Evolutionary conservation across 1,140 invertebrate species (phyloP).

Genomic region (Manduca sexta): DNA sequence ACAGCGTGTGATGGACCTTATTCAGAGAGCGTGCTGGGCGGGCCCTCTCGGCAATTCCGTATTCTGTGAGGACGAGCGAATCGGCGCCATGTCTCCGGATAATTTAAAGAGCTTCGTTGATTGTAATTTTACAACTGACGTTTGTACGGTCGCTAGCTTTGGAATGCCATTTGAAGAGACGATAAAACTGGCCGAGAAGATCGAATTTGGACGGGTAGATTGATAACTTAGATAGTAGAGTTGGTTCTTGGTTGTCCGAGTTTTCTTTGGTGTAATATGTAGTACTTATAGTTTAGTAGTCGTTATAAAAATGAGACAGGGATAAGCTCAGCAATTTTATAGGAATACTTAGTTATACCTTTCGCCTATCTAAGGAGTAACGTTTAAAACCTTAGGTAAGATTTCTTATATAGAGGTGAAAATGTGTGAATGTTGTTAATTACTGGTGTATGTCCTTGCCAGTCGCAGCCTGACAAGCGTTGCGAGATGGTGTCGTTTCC

Average conservation of each 20-base stretch:
- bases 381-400: too few relatives aligned
- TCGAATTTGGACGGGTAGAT: conserved; percentile 27
- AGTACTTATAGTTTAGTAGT: too few relatives aligned
- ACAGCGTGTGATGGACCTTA: conserved; percentile 36
- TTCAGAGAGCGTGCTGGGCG: conserved; percentile 40
- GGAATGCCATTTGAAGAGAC: conserved; percentile 50
- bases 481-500: conserved; percentile 13
- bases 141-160: conserved; percentile 37
- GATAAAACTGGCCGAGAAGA: conserved; percentile 37
- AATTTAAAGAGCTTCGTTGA: conserved; percentile 22
- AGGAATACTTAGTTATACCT: too few relatives aligned
- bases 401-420: too few relatives aligned
- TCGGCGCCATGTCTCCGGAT: conserved; percentile 27
- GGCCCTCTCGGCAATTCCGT: conserved; percentile 43
- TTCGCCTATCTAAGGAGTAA: too few relatives aligned
- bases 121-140: conserved; percentile 24
- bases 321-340: too few relatives aligned
- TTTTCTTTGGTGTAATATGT: too few relatives aligned
- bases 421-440: not conserved
- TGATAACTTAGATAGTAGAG: too few relatives aligned
- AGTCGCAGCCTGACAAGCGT: conserved; percentile 13
- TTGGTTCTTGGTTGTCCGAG: too few relatives aligned
- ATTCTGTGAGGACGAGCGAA: conserved; percentile 38
- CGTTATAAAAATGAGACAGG: too few relatives aligned
- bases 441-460: not conserved